phyloP scores from a whole-genome alignment of 2,113 vertebrate genomes.

The Peromyscus californicus region DNA sequence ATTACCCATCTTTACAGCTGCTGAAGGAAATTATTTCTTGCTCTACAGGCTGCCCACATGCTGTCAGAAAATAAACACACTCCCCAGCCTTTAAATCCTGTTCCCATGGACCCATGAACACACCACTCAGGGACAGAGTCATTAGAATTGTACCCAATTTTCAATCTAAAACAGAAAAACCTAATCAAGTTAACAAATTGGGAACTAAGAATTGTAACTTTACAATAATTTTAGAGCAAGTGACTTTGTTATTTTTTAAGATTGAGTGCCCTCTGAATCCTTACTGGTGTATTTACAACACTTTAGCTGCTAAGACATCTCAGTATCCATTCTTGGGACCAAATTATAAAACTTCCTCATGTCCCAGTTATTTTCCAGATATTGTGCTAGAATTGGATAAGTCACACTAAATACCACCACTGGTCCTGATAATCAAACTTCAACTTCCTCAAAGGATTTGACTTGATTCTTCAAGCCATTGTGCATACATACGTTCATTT shows the following conservation, averaged over 20 bases:
- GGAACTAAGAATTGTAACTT: background rate
- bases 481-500: background rate
- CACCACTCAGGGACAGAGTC: background rate
- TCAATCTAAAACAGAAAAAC: constrained; percentile 53
- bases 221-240: constrained; percentile 40
- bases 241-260: background rate
- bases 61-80: constrained; percentile 65
- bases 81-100: background rate
- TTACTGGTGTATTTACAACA: background rate
- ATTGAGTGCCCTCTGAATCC: background rate
- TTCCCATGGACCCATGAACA: constrained; percentile 24
- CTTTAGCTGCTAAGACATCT: background rate
- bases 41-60: constrained; percentile 9
- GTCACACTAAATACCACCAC: background rate
- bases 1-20: constrained; percentile 55
- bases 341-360: background rate
- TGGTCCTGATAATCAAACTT: constrained; percentile 1
- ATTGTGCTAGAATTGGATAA: background rate
- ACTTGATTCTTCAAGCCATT: background rate
- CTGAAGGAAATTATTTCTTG: constrained; percentile 54
- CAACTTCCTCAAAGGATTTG: background rate
- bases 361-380: background rate
- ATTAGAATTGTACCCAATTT: constrained; percentile 9
- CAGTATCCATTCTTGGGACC: background rate
- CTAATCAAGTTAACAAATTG: constrained; percentile 6